Evolutionary conservation across 2,888 invertebrate genomes (phyloP).

Genomic region (Papilio elwesi): DNA sequence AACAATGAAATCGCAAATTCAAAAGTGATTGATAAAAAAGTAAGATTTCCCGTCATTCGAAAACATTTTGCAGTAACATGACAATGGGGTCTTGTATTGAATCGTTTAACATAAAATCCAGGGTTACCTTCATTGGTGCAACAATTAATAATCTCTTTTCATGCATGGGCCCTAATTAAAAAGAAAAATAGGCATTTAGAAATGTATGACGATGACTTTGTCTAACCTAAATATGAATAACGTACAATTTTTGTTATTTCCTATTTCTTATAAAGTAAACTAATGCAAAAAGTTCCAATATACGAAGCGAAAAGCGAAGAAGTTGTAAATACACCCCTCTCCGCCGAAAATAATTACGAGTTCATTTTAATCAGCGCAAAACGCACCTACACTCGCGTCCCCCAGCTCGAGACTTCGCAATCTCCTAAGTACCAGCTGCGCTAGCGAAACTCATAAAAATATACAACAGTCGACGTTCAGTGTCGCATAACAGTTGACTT

Average conservation of each 20-base stretch:
- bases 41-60: background rate
- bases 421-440: conserved; percentile 65
- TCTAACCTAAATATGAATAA: background rate
- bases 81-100: too few relatives aligned
- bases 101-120: too few relatives aligned
- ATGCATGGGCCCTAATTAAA: too few relatives aligned
- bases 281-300: background rate
- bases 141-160: too few relatives aligned
- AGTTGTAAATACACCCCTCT: conserved; percentile 20
- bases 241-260: background rate
- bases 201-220: too few relatives aligned
- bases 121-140: too few relatives aligned
- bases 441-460: conserved; percentile 65
- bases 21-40: conserved; percentile 1
- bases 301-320: background rate
- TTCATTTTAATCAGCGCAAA: conserved; percentile 42
- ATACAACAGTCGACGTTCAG: conserved; percentile 63
- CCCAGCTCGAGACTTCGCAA: conserved; percentile 51
- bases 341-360: conserved; percentile 38
- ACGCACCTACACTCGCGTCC: conserved; percentile 45
- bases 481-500: conserved; percentile 68
- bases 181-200: too few relatives aligned
- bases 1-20: conserved; percentile 17
- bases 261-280: background rate
- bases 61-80: too few relatives aligned